Evolutionary conservation across 1,140 invertebrate species (phyloP), one percentile per base, ranked within the genome.

Genomic region (Drosophila arawakana): DNA sequence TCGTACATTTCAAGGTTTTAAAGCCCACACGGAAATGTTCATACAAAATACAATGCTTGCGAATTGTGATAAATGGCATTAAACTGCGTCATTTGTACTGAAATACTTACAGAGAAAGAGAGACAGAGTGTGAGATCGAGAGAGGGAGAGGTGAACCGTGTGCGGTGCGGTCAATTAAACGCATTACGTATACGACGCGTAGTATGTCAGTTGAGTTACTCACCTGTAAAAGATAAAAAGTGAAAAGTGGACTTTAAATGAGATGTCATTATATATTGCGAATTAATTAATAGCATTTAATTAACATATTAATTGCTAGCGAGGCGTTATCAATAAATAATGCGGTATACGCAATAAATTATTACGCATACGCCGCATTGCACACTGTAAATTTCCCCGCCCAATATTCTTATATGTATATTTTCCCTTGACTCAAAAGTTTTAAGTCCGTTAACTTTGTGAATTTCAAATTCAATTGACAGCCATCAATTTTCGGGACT

Each of bases 1-100:
- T 69, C 61, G 77, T 61, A 76, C 61, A 81, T 66, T 58, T 79
- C 79, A 82, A 79, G 81, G 82, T 69, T 72, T 21, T 58, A 57
- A 59, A 70, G 78, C 81, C 82, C 81, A 85, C 81, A 86, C 82
- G 82, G 82, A 86, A 86, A 73, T 81, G 50, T 25, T 49, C 41
- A 21, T 52, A 35, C 18, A 52, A 5, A 59, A 63, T 69, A 75
- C 62, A 70, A 79, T 65, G 74, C 61, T 61, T 62, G 46, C 61
- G 30, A 70, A 60, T 39, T 41, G 52, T 52, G 70, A 65, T 75
- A 58, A 70, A 70, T 75, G 67, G 52, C 68, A 71, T 62, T 15
- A 49, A 35, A 57, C 73, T 70, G 67, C 73, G 67, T 75, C 67
- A 75, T 59, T 59, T 15, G 5, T 35, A 62, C 55, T 30, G 34